Conservation (phyloP, 2,888 invertebrate genomes). For the Rotaria sp. region DNA sequence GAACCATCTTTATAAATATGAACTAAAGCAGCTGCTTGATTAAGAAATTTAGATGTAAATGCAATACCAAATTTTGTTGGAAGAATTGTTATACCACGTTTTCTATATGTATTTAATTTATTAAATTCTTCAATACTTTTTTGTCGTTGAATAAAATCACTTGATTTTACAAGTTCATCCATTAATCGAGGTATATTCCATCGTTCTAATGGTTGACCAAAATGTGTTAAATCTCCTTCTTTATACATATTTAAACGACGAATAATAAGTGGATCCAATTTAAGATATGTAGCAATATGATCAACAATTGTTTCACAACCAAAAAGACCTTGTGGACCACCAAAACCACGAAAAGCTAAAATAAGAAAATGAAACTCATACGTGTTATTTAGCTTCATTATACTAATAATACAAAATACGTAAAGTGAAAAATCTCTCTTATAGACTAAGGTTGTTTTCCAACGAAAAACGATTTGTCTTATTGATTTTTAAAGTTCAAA, state of each 20-base stretch:
- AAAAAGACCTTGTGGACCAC: constrained; percentile 83
- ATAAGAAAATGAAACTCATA: neutral
- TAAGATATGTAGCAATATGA: constrained; percentile 30
- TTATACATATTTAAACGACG: constrained; percentile 69
- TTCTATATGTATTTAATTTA: constrained; percentile 50
- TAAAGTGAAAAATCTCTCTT: too few species aligned
- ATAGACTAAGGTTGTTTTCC: too few species aligned
- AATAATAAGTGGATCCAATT: constrained; percentile 51
- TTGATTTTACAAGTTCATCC: constrained; percentile 49
- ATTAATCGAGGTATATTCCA: constrained; percentile 60
- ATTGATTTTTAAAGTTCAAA: too few species aligned
- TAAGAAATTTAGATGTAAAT: constrained; percentile 44
- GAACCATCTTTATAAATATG: constrained; percentile 56
- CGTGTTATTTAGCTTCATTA: too few species aligned
- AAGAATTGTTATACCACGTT: constrained; percentile 46
- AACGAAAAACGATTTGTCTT: too few species aligned
- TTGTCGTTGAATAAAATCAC: constrained; percentile 46
- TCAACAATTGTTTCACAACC: constrained; percentile 63
- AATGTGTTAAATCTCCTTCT: constrained; percentile 72
- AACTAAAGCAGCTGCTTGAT: constrained; percentile 59
- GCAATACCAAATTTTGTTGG: constrained; percentile 48
- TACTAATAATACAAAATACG: too few species aligned
- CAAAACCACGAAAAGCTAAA: constrained; percentile 60
- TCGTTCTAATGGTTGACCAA: constrained; percentile 66
- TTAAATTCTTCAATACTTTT: constrained; percentile 50